These are phyloP conservation scores for Pogonocherus hispidulus DNA, from an alignment of 2,888 invertebrate species.

Conservation along the genomic window DNA sequence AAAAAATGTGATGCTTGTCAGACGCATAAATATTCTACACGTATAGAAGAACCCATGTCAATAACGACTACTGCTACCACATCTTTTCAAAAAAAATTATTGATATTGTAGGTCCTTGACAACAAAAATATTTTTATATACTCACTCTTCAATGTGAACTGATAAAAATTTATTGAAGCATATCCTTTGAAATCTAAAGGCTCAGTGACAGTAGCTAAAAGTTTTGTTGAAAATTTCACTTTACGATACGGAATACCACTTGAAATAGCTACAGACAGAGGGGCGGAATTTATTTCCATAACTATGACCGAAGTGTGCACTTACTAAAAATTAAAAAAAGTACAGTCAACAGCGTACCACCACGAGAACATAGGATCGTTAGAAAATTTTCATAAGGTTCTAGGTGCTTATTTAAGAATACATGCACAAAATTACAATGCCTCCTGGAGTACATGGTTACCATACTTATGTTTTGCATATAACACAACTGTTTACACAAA, in stretches of 20 bases:
- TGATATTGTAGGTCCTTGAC: background rate
- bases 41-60: background rate
- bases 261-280: too few relatives aligned
- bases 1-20: background rate
- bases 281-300: background rate
- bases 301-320: background rate
- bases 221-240: too few relatives aligned
- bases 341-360: background rate
- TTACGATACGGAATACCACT: too few relatives aligned
- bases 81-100: background rate
- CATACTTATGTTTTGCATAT: conserved; percentile 26
- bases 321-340: too few relatives aligned
- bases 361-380: background rate
- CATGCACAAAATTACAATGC: background rate
- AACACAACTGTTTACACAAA: conserved; percentile 46
- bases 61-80: background rate
- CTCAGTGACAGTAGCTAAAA: background rate
- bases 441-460: background rate
- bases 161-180: background rate
- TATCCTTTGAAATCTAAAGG: background rate
- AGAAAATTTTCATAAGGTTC: too few relatives aligned
- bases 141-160: background rate
- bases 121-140: background rate
- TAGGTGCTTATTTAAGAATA: background rate
- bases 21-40: background rate